These are phyloP conservation scores for Amaurobius ferox DNA, from an alignment of 2,888 invertebrate species.

Conservation along the genomic window DNA sequence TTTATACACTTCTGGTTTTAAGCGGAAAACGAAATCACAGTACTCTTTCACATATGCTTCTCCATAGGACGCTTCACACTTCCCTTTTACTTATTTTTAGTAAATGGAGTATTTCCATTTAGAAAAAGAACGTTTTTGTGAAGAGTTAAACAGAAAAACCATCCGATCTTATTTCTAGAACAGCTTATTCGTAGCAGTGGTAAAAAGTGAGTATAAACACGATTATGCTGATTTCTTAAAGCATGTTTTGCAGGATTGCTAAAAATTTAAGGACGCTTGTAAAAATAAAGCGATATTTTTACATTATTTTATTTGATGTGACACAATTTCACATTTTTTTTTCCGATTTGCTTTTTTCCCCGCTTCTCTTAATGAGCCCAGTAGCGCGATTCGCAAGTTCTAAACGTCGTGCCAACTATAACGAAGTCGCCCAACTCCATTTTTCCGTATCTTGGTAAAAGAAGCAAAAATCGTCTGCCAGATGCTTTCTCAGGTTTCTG, in stretches of 20 bases:
- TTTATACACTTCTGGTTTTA: no score
- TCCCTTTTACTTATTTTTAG: no score
- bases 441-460: conserved; percentile 7
- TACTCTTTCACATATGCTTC: no score
- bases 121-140: no score
- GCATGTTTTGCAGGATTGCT: neutral
- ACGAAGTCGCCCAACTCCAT: neutral
- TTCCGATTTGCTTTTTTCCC: neutral
- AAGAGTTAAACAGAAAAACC: no score
- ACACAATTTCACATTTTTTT: neutral
- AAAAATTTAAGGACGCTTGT: neutral
- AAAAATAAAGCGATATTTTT: neutral
- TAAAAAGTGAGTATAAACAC: neutral
- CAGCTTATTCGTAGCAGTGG: no score
- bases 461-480: conserved; percentile 11
- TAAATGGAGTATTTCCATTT: no score
- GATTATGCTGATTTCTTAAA: neutral
- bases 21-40: no score
- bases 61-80: no score
- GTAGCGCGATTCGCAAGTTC: neutral
- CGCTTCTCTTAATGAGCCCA: neutral
- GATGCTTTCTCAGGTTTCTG: conserved; percentile 51
- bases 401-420: neutral
- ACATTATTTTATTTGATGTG: neutral
- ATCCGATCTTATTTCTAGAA: no score